Evolutionary conservation across 2,113 vertebrate species (phyloP).

Genomic region (Orthonyx spaldingii): DNA sequence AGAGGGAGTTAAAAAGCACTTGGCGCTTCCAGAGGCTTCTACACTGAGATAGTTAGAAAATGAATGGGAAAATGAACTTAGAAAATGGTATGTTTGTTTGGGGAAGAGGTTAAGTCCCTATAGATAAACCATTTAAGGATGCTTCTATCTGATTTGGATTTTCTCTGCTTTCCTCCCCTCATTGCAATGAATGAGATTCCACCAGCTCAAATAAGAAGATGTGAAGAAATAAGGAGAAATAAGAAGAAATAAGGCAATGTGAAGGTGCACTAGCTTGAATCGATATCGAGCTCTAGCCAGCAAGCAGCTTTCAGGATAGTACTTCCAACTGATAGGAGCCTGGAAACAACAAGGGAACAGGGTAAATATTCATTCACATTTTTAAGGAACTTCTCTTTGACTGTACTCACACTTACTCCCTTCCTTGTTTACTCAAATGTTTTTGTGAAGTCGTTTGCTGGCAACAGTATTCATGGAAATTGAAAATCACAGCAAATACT

Average conservation of each 20-base stretch:
- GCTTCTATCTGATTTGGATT: not conserved
- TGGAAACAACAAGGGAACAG: not conserved
- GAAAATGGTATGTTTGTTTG: not conserved
- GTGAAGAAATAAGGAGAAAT: no score
- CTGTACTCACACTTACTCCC: not conserved
- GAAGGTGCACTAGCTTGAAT: not conserved
- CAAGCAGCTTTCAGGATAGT: not conserved
- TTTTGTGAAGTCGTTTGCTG: conserved; percentile 6
- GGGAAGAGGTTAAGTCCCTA: not conserved
- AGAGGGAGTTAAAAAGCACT: not conserved
- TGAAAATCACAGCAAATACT: not conserved
- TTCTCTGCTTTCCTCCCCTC: not conserved
- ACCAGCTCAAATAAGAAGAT: not conserved
- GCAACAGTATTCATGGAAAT: not conserved
- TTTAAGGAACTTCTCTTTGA: not conserved
- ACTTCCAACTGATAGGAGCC: not conserved
- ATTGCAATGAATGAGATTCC: not conserved
- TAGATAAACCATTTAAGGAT: not conserved
- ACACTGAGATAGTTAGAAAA: not conserved
- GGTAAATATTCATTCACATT: not conserved
- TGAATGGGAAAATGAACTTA: not conserved
- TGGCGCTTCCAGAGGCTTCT: not conserved
- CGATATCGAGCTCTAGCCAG: not conserved
- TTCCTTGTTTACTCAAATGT: not conserved
- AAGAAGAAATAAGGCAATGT: no score